These are phyloP conservation scores for Cichladusa arquata DNA, from an alignment of 2,113 vertebrate species.

Conservation along the genomic window DNA sequence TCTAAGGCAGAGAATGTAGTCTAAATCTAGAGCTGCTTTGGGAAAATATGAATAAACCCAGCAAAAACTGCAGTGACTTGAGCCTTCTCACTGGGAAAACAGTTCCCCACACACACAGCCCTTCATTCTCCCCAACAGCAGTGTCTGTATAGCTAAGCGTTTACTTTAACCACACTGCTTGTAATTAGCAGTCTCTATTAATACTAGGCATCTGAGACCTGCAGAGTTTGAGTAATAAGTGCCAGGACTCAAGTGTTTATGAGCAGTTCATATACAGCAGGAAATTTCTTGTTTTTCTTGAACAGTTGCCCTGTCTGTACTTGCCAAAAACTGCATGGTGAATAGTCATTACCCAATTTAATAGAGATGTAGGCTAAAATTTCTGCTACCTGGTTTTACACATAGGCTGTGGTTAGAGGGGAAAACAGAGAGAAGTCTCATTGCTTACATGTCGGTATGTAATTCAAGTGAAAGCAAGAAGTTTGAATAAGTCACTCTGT, in stretches of 20 bases:
- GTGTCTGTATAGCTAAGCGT: background rate
- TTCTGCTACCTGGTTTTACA: slow-evolving; percentile 63
- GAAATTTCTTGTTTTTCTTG: slow-evolving; percentile 68
- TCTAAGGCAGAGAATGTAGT: background rate
- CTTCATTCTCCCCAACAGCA: background rate
- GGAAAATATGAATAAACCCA: background rate
- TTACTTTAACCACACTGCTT: slow-evolving; percentile 40
- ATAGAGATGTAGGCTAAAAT: slow-evolving; percentile 46
- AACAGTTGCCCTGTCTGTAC: slow-evolving; percentile 28
- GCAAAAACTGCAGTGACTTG: background rate
- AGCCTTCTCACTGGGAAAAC: background rate
- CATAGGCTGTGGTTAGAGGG: slow-evolving; percentile 17
- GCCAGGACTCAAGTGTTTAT: slow-evolving; percentile 64
- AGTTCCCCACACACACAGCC: background rate
- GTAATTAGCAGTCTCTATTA: slow-evolving; percentile 56
- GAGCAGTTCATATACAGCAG: slow-evolving; percentile 56
- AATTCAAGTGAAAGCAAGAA: slow-evolving; percentile 28
- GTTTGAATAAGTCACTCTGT: background rate
- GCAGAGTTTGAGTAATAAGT: slow-evolving; percentile 36
- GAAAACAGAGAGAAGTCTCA: slow-evolving; percentile 42
- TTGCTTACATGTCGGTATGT: background rate
- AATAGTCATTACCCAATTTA: slow-evolving; percentile 64
- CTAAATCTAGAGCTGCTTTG: background rate
- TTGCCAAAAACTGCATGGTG: slow-evolving; percentile 46
- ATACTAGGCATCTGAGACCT: slow-evolving; percentile 54